phyloP scores from a whole-genome alignment of 2,797 vertebrate genomes.

The Lacerta agilis region DNA sequence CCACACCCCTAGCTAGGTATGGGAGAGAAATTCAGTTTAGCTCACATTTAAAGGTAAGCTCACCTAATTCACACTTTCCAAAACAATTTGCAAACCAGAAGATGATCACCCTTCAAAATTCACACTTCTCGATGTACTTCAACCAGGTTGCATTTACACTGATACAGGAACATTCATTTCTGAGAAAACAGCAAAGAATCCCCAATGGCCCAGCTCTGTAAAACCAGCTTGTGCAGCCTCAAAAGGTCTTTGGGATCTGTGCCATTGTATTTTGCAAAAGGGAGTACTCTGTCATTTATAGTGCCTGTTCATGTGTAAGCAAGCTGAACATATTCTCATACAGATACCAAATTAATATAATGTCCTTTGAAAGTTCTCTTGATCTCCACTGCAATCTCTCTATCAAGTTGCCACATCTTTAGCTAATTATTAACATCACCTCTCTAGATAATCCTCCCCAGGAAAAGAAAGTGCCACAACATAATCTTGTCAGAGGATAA shows the following conservation, averaged over 20 bases:
- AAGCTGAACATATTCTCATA: background rate
- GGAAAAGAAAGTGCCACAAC: conserved; percentile 41
- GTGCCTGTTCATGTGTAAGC: background rate
- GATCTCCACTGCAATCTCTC: conserved; percentile 27
- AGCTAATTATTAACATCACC: conserved; percentile 58
- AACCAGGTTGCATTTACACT: no score
- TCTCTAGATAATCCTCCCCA: conserved; percentile 58
- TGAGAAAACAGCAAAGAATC: no score
- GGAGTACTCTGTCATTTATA: background rate
- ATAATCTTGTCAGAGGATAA: conserved; percentile 68
- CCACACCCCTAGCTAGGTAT: no score
- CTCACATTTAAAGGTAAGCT: no score
- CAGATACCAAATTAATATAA: conserved; percentile 22
- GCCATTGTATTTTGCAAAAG: background rate
- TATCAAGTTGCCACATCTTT: conserved; percentile 43
- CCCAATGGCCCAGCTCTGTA: no score
- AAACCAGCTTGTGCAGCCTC: background rate
- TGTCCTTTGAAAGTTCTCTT: conserved; percentile 33
- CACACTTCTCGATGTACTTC: no score
- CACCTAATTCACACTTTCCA: no score
- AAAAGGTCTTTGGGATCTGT: background rate
- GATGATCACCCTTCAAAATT: no score
- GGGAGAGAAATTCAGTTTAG: no score
- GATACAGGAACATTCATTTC: no score
- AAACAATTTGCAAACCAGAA: no score